These are phyloP conservation scores for Onychostoma macrolepis DNA, from an alignment of 2,113 vertebrate genomes.

Conservation along the genomic window DNA sequence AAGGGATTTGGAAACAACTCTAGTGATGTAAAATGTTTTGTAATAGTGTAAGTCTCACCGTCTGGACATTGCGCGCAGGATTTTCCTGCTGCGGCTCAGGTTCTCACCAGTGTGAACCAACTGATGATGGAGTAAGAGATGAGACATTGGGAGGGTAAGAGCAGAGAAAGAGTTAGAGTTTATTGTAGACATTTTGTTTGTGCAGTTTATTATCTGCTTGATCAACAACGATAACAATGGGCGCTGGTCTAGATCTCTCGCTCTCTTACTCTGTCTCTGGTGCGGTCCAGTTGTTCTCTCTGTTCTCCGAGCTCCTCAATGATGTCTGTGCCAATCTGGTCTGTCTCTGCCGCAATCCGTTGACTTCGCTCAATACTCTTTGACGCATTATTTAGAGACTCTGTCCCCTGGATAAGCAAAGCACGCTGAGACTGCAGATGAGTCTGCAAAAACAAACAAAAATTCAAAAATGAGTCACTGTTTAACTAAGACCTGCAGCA, in stretches of 20 bases:
- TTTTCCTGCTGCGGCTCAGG: conserved; percentile 90
- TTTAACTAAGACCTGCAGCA: not conserved
- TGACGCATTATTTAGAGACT: conserved; percentile 85
- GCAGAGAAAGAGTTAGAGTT: not conserved
- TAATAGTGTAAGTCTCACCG: conserved; percentile 75
- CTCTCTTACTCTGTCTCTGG: conserved; percentile 81
- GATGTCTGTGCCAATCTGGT: conserved; percentile 89
- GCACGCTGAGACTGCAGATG: conserved; percentile 85
- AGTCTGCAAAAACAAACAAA: conserved; percentile 74
- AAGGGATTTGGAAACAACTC: not conserved
- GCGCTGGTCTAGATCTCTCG: too few relatives aligned
- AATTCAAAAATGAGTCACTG: not conserved
- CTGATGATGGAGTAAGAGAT: conserved; percentile 68
- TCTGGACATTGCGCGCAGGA: conserved; percentile 90
- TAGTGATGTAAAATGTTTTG: not conserved
- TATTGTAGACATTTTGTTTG: not conserved
- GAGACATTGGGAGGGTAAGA: not conserved
- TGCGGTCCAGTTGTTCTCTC: conserved; percentile 91
- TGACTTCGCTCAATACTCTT: conserved; percentile 93
- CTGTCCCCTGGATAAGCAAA: conserved; percentile 89
- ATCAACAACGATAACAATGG: not conserved
- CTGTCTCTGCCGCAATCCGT: conserved; percentile 86
- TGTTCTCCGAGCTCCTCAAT: conserved; percentile 96
- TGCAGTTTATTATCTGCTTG: not conserved
- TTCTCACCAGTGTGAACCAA: conserved; percentile 92